Base-by-base conservation (phyloP, 2,888 invertebrate species). In the Eremobia ochroleuca region DNA sequence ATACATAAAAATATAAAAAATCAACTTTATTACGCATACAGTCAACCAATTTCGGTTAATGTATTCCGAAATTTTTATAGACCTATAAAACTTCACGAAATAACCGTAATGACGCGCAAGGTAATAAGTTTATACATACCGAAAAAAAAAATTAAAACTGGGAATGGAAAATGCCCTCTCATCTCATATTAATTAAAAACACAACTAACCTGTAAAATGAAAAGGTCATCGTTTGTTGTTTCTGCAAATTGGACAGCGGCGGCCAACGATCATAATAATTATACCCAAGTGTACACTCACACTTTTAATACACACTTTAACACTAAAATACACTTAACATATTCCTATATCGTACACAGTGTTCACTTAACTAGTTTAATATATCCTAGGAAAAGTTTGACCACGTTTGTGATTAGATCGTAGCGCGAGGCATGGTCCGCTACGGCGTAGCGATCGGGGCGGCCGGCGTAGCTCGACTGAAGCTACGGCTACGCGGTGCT, bases 141-240 rank as follows among this genome's bases (percentile, higher is more conserved):
- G 2, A 77, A 66, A 79, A 83, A 87, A 85, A 74, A 40, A 69
- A 46, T 74, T 52, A 73, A 15, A 78, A 78, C 62, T 61, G 69
- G 70, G 2, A 77, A 68, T 76, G 55, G 34, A 77, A 78, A 83
- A 18, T 79, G 62, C 79, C 79, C 83, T 84, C 87, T 89, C 91
- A 90, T 90, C 88, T 87, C 89, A 83, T 88, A 90, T 92, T 94
- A 93, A 94, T 95, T 94, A 95, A 94, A 94, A 94, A 94, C 91
- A 94, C 91, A 93, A 95, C 95, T 95, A 92, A 96, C 96, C 96
- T 95, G 96, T 88, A 91, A 93, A 95, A 95, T 93, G 91, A 87
- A 89, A 94, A 93, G 94, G 93, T 94, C 96, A 96, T 96, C 91
- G 95, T 88, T 87, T 91, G 92, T 92, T 93, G 93, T 93, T 91